phyloP scores from a whole-genome alignment of 2,113 vertebrate species.

The Phaetusa simplex region DNA sequence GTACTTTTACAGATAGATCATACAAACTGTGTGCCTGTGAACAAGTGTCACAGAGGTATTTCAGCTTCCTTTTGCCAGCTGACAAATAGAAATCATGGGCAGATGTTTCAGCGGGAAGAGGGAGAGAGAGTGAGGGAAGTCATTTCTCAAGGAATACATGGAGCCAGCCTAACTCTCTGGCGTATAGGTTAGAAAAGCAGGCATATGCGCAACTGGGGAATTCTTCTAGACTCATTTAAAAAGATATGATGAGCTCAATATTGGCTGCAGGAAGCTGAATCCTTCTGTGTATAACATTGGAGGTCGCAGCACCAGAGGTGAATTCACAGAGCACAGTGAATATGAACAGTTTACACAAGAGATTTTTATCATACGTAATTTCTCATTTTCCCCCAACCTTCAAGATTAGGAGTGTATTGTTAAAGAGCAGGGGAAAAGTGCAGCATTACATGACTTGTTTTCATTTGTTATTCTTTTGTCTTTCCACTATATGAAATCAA shows the following conservation, averaged over 20 bases:
- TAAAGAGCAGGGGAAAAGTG: background rate
- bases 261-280: conserved; percentile 46
- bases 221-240: conserved; percentile 42
- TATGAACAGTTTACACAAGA: background rate
- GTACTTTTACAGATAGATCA: conserved; percentile 10
- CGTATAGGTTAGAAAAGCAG: conserved; percentile 10
- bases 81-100: conserved; percentile 1
- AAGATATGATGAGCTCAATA: conserved; percentile 47
- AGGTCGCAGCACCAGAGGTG: conserved; percentile 22
- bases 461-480: background rate
- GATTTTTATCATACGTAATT: background rate
- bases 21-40: background rate
- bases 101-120: background rate
- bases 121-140: background rate
- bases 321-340: background rate
- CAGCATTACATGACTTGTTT: background rate
- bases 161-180: conserved; percentile 15
- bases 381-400: background rate
- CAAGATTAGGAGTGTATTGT: background rate
- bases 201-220: conserved; percentile 9
- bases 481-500: background rate
- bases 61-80: conserved; percentile 30
- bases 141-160: conserved; percentile 7
- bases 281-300: conserved; percentile 31
- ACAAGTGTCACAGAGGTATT: conserved; percentile 38